Base-by-base conservation (phyloP, 2,797 vertebrate species). In the Nyctibius grandis region DNA sequence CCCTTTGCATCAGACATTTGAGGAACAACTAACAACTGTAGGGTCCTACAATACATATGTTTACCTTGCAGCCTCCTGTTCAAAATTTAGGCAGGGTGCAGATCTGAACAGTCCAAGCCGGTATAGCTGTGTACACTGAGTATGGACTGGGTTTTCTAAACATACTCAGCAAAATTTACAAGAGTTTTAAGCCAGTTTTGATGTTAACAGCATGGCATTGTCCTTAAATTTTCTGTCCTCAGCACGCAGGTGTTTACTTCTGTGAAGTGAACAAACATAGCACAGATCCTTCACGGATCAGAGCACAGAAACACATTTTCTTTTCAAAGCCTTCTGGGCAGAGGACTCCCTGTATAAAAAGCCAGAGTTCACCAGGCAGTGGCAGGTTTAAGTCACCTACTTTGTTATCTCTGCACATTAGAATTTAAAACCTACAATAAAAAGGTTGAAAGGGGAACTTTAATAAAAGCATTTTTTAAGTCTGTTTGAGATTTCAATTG, bases 381-480 rank as follows among this genome's bases (percentile, higher is more conserved):
- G 53, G 34, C 85, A 80, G 79, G 50, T 88, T 96, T 76, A 84
- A 90, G 67, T 69, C 74, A 94, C 91, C 84, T 88, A 42, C 73
- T 89, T 78, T 67, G 59, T 82, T 88, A 91, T 85, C 77, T 47
- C 78, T n/a, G 50, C 57, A 85, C 85, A 81, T 94, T 75, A 95
- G 92, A 64, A 89, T 92, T 97, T 93, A 91, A 91, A 95, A 86
- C 70, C 76, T 70, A 45, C 77, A 94, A 94, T 93, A 93, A 97
- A 91, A 88, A 96, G 83, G 86, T 63, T 79, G 57, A 93, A 90
- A 97, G 93, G 91, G 93, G 88, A 97, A 76, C 93, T 86, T 93
- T 57, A 95, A 95, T 90, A 82, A 86, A 95, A 90, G 29, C 74
- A 50, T 78, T 82, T 88, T 93, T 4, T 76, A 82, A 85, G 70